Evolutionary conservation across 1,140 invertebrate species (phyloP), one percentile per base, ranked within the genome.

Genomic region (Hypothenemus hampei): DNA sequence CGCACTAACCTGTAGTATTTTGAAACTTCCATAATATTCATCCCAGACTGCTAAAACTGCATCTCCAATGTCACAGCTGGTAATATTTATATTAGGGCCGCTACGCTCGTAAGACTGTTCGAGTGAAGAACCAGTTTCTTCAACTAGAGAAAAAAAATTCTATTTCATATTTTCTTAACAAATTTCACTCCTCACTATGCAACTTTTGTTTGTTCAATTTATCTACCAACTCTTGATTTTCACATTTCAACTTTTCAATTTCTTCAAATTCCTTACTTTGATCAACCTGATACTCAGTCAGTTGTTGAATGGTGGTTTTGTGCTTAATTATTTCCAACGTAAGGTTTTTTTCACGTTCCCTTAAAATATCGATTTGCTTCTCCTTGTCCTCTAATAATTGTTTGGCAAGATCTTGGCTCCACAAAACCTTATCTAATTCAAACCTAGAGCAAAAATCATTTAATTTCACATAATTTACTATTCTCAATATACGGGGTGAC

Each of bases 41-140:
- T 95, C 88, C 83, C 91, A 93, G 35, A 89, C 77, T 22, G 96
- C 77, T 20, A 96, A 75, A 3, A 95, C 89, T 3, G 81, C 72
- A 67, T 95, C 91, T 0, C 90, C 90, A 11, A 80, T 74, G 63
- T 84, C 79, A 68, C 91, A 94, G 8, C 79, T 80, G 19, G 79
- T 80, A 16, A 89, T 77, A n/a, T 43, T 57, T 21, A 47, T 18
- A n/a, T n/a, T n/a, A n/a, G n/a, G n/a, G n/a, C n/a, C n/a, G n/a
- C n/a, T n/a, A n/a, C n/a, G n/a, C n/a, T n/a, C n/a, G n/a, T n/a
- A n/a, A n/a, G n/a, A n/a, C n/a, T n/a, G n/a, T n/a, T n/a, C n/a
- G n/a, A n/a, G n/a, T n/a, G n/a, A n/a, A n/a, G n/a, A n/a, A n/a
- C n/a, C n/a, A n/a, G n/a, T n/a, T n/a, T n/a, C n/a, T n/a, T n/a